Percentiles rank a stretch among this genome's conserved stretches.
These are phyloP conservation scores for Habrosyne pyritoides DNA, from an alignment of 2,888 invertebrate species.

Conservation along the genomic window DNA sequence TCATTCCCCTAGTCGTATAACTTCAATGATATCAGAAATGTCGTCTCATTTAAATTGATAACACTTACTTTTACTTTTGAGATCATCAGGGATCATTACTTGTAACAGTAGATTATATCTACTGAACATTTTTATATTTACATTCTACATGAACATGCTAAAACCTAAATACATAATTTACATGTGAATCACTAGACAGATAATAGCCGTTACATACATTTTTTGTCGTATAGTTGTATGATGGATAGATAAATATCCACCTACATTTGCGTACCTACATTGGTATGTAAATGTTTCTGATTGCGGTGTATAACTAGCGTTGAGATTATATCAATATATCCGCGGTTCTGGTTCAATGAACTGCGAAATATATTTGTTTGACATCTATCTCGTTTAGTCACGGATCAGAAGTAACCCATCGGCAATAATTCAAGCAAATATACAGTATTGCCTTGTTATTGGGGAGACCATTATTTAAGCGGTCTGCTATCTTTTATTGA, in stretches of 20 bases:
- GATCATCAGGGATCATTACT: no score
- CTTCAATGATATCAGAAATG: no score
- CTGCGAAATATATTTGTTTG: constrained; percentile 28
- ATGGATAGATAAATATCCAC: not conserved
- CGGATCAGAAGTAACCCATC: constrained; percentile 39
- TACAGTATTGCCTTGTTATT: constrained; percentile 48
- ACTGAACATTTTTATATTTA: no score
- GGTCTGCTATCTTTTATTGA: constrained; percentile 50
- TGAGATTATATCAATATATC: constrained; percentile 8
- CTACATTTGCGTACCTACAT: no score
- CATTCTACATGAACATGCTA: not conserved
- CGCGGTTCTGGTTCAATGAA: constrained; percentile 28
- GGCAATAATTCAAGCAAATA: constrained; percentile 49
- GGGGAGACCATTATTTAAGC: constrained; percentile 54
- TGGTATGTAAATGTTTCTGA: constrained; percentile 8
- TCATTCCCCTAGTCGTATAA: no score
- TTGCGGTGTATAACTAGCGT: not conserved
- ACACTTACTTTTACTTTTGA: no score
- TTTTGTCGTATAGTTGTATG: not conserved
- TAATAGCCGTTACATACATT: not conserved
- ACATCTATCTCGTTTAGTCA: constrained; percentile 34
- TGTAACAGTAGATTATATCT: no score
- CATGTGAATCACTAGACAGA: not conserved
- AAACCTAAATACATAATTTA: not conserved
- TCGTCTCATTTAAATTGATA: no score